Conservation (phyloP, 2,888 invertebrate species). For the Smittia sp. region DNA sequence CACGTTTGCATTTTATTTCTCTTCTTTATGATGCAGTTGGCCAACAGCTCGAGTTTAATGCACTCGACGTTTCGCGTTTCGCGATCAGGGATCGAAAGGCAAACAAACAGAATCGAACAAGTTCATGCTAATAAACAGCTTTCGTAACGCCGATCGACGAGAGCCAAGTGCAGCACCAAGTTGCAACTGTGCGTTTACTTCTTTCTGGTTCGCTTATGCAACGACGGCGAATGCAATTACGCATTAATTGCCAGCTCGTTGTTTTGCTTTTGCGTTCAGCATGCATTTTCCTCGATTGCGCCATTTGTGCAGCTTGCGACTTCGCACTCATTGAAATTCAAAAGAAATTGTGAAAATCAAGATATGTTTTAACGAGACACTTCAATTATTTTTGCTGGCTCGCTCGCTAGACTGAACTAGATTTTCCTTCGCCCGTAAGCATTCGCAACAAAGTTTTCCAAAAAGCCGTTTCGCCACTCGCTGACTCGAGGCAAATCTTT, state of each 20-base stretch:
- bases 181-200: constrained; percentile 19
- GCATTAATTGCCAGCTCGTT: constrained; percentile 3
- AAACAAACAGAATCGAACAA: background rate
- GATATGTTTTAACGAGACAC: background rate
- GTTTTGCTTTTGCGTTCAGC: constrained; percentile 2
- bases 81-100: constrained; percentile 3
- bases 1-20: constrained; percentile 14
- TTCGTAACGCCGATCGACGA: background rate
- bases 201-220: constrained; percentile 9
- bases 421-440: background rate
- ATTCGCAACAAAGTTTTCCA: constrained; percentile 10
- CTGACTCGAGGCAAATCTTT: background rate
- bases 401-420: background rate
- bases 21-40: background rate
- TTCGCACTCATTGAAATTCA: constrained; percentile 11
- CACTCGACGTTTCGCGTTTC: background rate
- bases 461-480: background rate
- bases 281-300: constrained; percentile 13
- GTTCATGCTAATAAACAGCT: background rate
- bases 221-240: constrained; percentile 10
- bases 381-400: background rate
- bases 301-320: background rate
- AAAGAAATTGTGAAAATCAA: constrained; percentile 13
- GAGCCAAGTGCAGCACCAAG: constrained; percentile 21
- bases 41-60: background rate